Conservation (phyloP, 2,113 vertebrate species). For the Monopterus albus region DNA sequence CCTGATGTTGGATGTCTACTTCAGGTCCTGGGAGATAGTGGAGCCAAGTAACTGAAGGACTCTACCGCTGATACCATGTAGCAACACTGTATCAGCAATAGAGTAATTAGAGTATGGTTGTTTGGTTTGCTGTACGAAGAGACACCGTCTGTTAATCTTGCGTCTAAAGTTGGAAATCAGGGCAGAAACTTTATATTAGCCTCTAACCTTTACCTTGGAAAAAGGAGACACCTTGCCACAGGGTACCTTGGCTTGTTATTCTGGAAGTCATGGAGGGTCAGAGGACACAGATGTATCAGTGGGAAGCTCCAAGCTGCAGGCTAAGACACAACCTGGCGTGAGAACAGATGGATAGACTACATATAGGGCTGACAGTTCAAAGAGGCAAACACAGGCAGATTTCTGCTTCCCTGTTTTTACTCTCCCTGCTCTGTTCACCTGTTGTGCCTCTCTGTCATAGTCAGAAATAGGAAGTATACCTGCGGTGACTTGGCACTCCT, state of each 20-base stretch:
- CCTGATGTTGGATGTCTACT: too few species aligned
- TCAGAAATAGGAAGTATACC: conserved; percentile 5
- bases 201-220: not conserved
- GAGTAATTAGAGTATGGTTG: too few species aligned
- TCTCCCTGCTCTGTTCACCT: not conserved
- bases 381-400: not conserved
- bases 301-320: not conserved
- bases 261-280: not conserved
- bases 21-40: too few species aligned
- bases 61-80: too few species aligned
- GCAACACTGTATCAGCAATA: too few species aligned
- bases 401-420: conserved; percentile 10
- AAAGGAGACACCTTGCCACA: not conserved
- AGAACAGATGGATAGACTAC: not conserved
- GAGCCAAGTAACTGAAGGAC: too few species aligned
- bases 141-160: not conserved
- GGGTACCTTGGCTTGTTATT: not conserved
- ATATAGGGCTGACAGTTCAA: not conserved
- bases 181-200: not conserved
- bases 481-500: not conserved
- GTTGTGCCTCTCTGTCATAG: not conserved
- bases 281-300: not conserved
- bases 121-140: not conserved
- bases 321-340: not conserved
- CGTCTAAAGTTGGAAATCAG: not conserved